These are phyloP conservation scores for Lates japonicus DNA, from an alignment of 2,797 vertebrate genomes.

Conservation along the genomic window DNA sequence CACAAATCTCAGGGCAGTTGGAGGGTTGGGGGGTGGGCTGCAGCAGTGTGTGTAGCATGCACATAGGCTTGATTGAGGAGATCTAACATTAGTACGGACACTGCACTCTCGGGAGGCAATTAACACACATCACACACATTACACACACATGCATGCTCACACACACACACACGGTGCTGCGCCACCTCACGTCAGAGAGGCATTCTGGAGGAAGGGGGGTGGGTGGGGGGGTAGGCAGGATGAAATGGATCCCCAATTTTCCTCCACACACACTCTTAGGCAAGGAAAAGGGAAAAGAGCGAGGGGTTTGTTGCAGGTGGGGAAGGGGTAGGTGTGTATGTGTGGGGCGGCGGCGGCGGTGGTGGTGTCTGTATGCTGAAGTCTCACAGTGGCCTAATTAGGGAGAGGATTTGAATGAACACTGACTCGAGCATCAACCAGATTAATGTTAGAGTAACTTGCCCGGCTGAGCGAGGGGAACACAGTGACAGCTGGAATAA, in stretches of 20 bases:
- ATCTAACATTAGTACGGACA: conserved; percentile 83
- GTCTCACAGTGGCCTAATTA: conserved; percentile 65
- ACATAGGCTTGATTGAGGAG: conserved; percentile 75
- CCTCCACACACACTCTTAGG: conserved; percentile 7
- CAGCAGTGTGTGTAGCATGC: conserved; percentile 73
- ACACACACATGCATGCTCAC: conserved; percentile 29
- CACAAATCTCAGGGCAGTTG: conserved; percentile 69
- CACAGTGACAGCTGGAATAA: conserved; percentile 7
- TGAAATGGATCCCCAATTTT: conserved; percentile 48
- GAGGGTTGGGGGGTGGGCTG: conserved; percentile 59
- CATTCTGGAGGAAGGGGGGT: conserved; percentile 41
- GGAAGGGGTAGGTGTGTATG: not conserved
- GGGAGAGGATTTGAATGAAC: conserved; percentile 58
- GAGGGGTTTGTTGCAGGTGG: conserved; percentile 17
- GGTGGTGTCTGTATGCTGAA: not conserved
- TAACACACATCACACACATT: conserved; percentile 63
- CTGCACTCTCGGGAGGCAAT: conserved; percentile 80
- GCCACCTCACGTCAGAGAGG: conserved; percentile 71
- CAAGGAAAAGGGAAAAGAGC: not conserved
- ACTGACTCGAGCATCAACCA: conserved; percentile 39
- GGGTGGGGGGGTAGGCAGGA: not conserved
- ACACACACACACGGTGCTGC: conserved; percentile 48
- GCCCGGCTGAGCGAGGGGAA: conserved; percentile 11
- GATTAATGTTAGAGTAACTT: conserved; percentile 48
- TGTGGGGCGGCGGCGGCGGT: not conserved